Evolutionary conservation across 2,113 vertebrate species (phyloP).

Genomic region (Pagrus major): DNA sequence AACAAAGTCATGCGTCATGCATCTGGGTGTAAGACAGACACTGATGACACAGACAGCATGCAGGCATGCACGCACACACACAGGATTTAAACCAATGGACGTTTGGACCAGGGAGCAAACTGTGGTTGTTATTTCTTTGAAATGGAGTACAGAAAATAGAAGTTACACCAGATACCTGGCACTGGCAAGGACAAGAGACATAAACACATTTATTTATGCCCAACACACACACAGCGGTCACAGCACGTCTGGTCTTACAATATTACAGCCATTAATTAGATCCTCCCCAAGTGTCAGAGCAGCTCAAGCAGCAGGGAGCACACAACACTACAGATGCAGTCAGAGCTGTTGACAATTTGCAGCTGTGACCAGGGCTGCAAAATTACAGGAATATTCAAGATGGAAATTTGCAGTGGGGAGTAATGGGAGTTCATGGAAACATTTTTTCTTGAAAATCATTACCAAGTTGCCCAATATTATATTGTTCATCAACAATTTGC

Average conservation of each 20-base stretch:
- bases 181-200: background rate
- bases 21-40: slow-evolving; percentile 14
- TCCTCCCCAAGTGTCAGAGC: slow-evolving; percentile 46
- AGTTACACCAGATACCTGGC: background rate
- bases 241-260: background rate
- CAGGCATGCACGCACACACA: slow-evolving; percentile 28
- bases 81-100: slow-evolving; percentile 38
- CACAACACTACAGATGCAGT: slow-evolving; percentile 23
- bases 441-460: no score
- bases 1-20: slow-evolving; percentile 62
- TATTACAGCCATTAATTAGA: slow-evolving; percentile 45
- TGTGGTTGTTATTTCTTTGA: slow-evolving; percentile 1
- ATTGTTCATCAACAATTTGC: no score
- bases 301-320: slow-evolving; percentile 35
- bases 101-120: slow-evolving; percentile 26
- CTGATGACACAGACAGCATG: slow-evolving; percentile 53
- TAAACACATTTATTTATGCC: slow-evolving; percentile 8
- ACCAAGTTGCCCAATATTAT: no score
- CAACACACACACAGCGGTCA: slow-evolving; percentile 20
- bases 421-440: no score
- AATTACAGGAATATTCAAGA: no score
- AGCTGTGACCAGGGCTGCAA: background rate
- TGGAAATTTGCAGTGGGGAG: no score
- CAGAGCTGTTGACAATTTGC: slow-evolving; percentile 27
- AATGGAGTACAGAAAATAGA: slow-evolving; percentile 11